Evolutionary conservation across 2,888 invertebrate genomes (phyloP), one percentile per base, ranked within the genome.

Genomic region (Myopa testacea): DNA sequence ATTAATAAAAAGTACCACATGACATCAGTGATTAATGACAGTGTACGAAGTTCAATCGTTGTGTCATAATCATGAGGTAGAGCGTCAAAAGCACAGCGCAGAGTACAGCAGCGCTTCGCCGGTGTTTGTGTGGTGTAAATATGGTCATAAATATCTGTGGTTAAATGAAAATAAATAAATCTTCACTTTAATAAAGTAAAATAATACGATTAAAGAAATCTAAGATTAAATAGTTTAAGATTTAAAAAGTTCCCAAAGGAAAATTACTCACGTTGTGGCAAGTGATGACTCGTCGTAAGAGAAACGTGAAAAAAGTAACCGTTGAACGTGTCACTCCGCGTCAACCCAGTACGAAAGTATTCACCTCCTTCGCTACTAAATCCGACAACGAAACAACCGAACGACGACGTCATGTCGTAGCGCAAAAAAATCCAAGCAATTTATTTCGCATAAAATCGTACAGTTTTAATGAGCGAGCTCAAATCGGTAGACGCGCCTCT

Each of bases 371-470:
- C 69, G 68, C 62, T 19, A 40, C 75, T 38, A 78, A 70, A 50
- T 58, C 67, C 40, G 81, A 81, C 70, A 78, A 79, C 37, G 80
- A 81, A 75, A 52, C 80, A 50, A 52, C 6, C 65, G 45, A 71
- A 55, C 52, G 79, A 78, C 65, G 74, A 76, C 58, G 19, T 34
- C 26, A 26, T 26, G 26, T 78, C 8, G 78, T 45, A 34, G 79
- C 70, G 7, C 63, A 80, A 63, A 82, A 82, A 73, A 82, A 82
- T 76, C 79, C 79, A 75, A 81, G 82, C 34, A 82, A 81, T 78
- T 79, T 82, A 55, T 82, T 73, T 79, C 77, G 82, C 40, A 81
- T 82, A 50, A 82, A 82, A 77, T 82, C 82, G n/a, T 78, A 82
- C 75, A 82, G 82, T 16, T 82, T 82, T 72, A 81, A 80, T 14